Base-by-base conservation (phyloP, 2,888 invertebrate species). In the Rhorus exstirpatorius region DNA sequence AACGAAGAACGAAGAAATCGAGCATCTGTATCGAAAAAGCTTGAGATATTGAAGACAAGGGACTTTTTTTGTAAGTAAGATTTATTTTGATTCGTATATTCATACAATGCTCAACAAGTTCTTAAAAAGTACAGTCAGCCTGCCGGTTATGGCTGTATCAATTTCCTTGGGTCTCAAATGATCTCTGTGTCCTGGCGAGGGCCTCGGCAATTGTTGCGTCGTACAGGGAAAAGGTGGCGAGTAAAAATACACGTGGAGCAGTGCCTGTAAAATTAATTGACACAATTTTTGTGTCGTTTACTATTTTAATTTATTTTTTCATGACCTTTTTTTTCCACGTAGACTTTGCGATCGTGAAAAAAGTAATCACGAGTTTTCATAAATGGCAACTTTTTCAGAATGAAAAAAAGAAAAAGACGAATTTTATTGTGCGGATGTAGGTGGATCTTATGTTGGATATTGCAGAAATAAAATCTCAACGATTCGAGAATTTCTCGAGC, bases 181-280 rank as follows among this genome's bases (percentile, higher is more conserved):
- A 74, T 84, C 86, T 6, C 93, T 87, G 86, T 93, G 93, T 53
- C 87, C 89, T 31, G 79, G 84, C 4, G 90, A 92, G 1, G 96
- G 96, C 90, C 95, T 96, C 1, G 97, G 96, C 94, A 97, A 94
- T 76, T 96, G 95, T 60, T 94, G 93, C 85, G 96, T 92, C 4
- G 94, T 88, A 31, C 96, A 95, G 3, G 96, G 96, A 26, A 94
- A 93, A 0, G 97, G 97, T 79, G 94, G 94, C 0, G 94, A 95
- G 88, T 94, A 94, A 92, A 97, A 97, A 94, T 97, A 97, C 14
- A 93, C 93, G 91, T 97, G 96, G 60, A 94, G 93, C 41, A 97
- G 91, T 4, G 97, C 97, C 97, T 97, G 93, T 8, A 31, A 49
- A 94, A 94, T 83, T 86, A 80, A 77, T 78, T 41, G 72, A 67